phyloP scores from a whole-genome alignment of 35 echinoderm and acorn worm species.

The Nesometra sesokonis region DNA sequence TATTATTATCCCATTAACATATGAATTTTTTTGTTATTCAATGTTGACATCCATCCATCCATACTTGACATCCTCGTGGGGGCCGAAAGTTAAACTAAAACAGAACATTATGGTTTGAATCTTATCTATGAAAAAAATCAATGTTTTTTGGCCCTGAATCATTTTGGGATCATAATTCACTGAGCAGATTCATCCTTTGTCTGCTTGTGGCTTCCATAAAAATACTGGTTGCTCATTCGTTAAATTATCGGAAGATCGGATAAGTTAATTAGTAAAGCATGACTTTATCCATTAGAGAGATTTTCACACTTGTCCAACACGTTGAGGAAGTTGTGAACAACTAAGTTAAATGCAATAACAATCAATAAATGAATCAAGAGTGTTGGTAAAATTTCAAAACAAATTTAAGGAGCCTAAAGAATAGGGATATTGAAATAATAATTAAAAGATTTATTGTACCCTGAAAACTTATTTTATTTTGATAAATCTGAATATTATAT shows the following conservation, averaged over 20 bases:
- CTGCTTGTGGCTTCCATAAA: neutral
- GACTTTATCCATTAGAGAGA: neutral
- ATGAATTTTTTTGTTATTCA: too few species aligned
- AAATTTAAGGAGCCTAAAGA: too few species aligned
- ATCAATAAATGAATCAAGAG: too few species aligned
- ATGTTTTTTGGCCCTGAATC: neutral
- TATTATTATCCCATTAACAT: too few species aligned
- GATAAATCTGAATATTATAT: too few species aligned
- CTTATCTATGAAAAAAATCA: neutral
- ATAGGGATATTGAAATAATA: too few species aligned
- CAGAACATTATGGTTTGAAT: neutral
- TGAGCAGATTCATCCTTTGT: neutral
- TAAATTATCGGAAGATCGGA: neutral
- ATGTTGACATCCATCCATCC: too few species aligned
- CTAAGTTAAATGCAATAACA: neutral
- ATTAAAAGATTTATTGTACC: too few species aligned
- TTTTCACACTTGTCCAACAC: neutral
- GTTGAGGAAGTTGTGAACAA: neutral
- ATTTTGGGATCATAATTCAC: neutral
- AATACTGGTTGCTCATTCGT: neutral
- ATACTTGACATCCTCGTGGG: neutral
- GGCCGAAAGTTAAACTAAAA: neutral
- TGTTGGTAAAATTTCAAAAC: too few species aligned
- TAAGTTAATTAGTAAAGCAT: neutral
- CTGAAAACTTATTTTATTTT: too few species aligned